Conservation (phyloP, 2,797 vertebrate genomes). For the Podargus strigoides region DNA sequence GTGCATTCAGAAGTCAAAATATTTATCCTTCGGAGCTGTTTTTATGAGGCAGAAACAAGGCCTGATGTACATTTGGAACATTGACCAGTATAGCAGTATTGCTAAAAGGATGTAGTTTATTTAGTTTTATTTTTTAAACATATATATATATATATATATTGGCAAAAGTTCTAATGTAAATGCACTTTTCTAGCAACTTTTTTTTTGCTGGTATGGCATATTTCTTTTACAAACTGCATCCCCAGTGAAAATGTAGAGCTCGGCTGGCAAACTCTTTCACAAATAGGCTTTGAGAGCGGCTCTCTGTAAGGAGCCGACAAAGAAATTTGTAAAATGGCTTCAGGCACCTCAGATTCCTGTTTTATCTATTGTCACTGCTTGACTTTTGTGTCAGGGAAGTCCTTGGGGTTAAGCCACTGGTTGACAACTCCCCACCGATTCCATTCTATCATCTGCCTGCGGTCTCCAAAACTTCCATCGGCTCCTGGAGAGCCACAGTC, state of each 20-base stretch:
- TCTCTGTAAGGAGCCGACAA: neutral
- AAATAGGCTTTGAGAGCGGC: neutral
- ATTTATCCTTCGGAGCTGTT: neutral
- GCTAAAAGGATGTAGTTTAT: neutral
- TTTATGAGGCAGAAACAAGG: neutral
- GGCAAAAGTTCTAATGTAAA: neutral
- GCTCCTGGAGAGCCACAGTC: too few relatives aligned
- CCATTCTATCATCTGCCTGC: too few relatives aligned
- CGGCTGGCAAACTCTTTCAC: neutral
- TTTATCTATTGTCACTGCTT: too few relatives aligned
- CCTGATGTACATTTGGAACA: neutral
- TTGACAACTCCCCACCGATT: too few relatives aligned
- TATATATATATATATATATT: neutral
- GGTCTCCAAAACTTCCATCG: accelerated
- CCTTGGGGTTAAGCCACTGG: neutral
- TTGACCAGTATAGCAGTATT: neutral
- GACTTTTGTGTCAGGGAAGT: neutral
- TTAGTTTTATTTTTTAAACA: neutral
- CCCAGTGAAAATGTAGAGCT: neutral
- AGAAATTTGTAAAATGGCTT: neutral
- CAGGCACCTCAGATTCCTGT: neutral
- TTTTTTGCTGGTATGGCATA: neutral
- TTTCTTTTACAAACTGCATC: neutral
- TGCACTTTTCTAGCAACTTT: neutral
- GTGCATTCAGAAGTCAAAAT: neutral